Percentiles rank a stretch among this genome's conserved stretches.
Conservation (phyloP, 2,888 invertebrate genomes). For the Stenolophus ochropezus region DNA sequence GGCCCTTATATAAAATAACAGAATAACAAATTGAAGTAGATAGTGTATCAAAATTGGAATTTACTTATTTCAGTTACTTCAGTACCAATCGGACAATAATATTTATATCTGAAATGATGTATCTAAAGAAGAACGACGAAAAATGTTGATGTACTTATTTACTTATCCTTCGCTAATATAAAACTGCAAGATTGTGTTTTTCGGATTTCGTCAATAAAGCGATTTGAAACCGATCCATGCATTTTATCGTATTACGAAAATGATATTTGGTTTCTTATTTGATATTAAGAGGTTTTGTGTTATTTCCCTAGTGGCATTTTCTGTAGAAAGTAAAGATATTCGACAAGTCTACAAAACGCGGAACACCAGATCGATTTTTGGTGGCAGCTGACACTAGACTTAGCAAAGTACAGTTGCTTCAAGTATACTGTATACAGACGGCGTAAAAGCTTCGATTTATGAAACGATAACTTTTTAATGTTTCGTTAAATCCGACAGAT, state of each 20-base stretch:
- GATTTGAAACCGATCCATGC: background rate
- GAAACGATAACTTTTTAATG: conserved; percentile 25
- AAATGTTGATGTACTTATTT: background rate
- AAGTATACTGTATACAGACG: background rate
- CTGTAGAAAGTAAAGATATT: background rate
- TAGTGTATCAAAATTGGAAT: no score
- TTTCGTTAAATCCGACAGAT: conserved; percentile 3
- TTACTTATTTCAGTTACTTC: no score
- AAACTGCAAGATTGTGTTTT: background rate
- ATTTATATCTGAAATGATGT: no score
- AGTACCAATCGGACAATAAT: no score
- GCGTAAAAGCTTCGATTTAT: conserved; percentile 1
- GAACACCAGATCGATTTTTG: background rate
- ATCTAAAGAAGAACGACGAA: no score
- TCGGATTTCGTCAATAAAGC: background rate
- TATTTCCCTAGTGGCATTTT: conserved; percentile 23
- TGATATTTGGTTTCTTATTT: conserved; percentile 14
- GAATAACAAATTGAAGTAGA: background rate
- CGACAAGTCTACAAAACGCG: background rate
- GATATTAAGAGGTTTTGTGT: conserved; percentile 33
- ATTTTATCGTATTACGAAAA: conserved; percentile 17
- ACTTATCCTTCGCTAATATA: background rate
- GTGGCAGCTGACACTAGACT: background rate
- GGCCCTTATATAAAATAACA: no score
- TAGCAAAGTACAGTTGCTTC: background rate